phyloP scores from a whole-genome alignment of 2,113 vertebrate species.

The Phasianus colchicus region DNA sequence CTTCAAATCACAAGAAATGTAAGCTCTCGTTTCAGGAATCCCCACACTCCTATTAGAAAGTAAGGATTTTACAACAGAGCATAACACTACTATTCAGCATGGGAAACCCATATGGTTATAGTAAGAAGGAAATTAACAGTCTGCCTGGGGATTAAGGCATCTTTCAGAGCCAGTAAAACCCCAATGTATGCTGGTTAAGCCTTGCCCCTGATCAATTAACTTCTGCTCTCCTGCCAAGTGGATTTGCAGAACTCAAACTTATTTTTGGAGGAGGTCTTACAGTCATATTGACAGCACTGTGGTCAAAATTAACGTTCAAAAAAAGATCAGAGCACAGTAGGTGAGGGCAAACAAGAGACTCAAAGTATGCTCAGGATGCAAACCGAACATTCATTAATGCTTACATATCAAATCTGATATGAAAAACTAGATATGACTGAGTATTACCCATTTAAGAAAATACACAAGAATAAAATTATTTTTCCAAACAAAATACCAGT shows the following conservation, averaged over 20 bases:
- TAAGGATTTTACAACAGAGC: not conserved
- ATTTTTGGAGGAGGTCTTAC: rapidly evolving
- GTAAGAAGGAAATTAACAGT: conserved; percentile 13
- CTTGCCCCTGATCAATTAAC: not conserved
- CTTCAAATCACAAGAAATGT: not conserved
- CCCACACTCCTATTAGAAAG: not conserved
- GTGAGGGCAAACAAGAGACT: not conserved
- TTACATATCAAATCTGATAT: not conserved
- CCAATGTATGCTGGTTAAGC: not conserved
- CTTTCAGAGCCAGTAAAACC: not conserved
- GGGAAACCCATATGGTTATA: not conserved
- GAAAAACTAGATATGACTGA: not conserved
- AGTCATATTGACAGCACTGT: not conserved
- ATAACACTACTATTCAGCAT: not conserved
- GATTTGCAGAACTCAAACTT: not conserved
- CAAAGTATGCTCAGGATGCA: not conserved
- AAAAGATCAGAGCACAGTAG: not conserved
- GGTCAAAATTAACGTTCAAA: not conserved
- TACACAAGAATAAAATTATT: not conserved
- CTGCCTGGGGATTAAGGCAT: conserved; percentile 3
- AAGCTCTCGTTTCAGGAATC: not conserved
- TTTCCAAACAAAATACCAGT: not conserved
- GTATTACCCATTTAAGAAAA: too few relatives aligned
- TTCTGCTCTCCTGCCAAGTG: not conserved
- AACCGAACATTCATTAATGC: not conserved